Conservation (phyloP, 2,113 vertebrate species). For the Heptranchias perlo region DNA sequence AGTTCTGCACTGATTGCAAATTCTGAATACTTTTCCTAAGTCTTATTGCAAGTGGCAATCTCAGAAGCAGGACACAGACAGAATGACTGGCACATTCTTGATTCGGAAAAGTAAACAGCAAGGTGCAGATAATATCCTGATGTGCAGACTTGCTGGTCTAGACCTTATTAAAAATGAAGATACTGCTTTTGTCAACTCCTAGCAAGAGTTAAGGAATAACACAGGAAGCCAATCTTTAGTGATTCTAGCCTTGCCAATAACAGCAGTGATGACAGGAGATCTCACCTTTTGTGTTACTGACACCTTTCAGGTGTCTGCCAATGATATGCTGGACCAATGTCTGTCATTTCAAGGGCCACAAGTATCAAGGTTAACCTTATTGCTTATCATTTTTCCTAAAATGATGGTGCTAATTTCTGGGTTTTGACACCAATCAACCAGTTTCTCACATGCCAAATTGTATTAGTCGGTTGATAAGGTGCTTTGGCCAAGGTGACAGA, state of each 20-base stretch:
- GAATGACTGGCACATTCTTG: not conserved
- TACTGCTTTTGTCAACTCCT: not conserved
- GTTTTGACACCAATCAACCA: slow-evolving; percentile 25
- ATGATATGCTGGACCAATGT: not conserved
- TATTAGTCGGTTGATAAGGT: not conserved
- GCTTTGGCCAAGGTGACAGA: slow-evolving; percentile 5
- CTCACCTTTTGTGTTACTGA: slow-evolving; percentile 1
- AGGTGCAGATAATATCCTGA: not conserved
- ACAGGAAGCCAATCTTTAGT: not conserved
- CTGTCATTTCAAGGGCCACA: not conserved
- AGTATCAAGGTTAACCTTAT: slow-evolving; percentile 28
- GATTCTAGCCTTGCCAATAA: not conserved
- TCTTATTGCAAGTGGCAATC: not conserved
- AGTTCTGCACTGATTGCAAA: not conserved
- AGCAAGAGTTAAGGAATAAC: not conserved
- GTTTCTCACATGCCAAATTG: not conserved
- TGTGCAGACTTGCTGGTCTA: not conserved
- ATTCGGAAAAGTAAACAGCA: not conserved
- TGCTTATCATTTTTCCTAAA: not conserved
- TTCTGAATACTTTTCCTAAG: not conserved
- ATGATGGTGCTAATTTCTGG: slow-evolving; percentile 8
- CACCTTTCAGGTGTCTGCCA: not conserved
- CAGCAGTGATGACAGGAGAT: no score
- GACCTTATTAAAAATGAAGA: not conserved
- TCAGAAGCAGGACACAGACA: not conserved